Conservation (phyloP, 2,797 vertebrate genomes). For the Oryzias dopingdopingensis region DNA sequence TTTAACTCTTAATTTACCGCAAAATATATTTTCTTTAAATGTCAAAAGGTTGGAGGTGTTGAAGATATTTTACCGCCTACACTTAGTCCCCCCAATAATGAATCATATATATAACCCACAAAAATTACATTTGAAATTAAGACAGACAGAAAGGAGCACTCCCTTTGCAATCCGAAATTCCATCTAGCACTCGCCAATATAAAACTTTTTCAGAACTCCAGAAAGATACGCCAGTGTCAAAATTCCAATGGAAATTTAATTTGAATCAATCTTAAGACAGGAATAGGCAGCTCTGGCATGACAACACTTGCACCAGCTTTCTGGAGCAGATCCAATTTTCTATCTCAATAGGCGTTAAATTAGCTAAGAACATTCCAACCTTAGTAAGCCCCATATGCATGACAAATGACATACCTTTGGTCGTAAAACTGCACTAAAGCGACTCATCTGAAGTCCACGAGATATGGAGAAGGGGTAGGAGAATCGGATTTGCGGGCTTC, state of each 20-base stretch:
- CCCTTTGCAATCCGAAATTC: no score
- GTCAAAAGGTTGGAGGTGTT: no score
- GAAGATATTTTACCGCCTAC: no score
- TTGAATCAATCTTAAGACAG: slow-evolving; percentile 78
- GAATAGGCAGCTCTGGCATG: slow-evolving; percentile 67
- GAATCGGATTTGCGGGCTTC: slow-evolving; percentile 6
- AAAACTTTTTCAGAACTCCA: slow-evolving; percentile 37
- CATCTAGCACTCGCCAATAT: no score
- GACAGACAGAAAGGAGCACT: no score
- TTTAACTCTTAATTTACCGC: no score
- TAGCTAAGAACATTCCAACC: slow-evolving; percentile 74
- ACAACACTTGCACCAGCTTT: slow-evolving; percentile 60
- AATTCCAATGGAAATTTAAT: slow-evolving; percentile 67
- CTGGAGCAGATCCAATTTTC: slow-evolving; percentile 78
- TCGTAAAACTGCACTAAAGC: slow-evolving; percentile 68
- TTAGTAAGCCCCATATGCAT: slow-evolving; percentile 63
- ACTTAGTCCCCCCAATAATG: no score
- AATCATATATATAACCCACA: no score
- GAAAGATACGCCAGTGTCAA: slow-evolving; percentile 62
- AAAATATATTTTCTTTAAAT: no score
- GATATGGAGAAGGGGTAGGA: slow-evolving; percentile 31
- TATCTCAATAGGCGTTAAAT: slow-evolving; percentile 80
- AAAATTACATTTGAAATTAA: no score
- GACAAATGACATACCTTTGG: slow-evolving; percentile 73
- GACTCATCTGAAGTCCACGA: slow-evolving; percentile 32